Percentiles rank a stretch among this genome's conserved stretches.
phyloP scores from a whole-genome alignment of 1,140 invertebrate species.

The Leptoteleia sp. region DNA sequence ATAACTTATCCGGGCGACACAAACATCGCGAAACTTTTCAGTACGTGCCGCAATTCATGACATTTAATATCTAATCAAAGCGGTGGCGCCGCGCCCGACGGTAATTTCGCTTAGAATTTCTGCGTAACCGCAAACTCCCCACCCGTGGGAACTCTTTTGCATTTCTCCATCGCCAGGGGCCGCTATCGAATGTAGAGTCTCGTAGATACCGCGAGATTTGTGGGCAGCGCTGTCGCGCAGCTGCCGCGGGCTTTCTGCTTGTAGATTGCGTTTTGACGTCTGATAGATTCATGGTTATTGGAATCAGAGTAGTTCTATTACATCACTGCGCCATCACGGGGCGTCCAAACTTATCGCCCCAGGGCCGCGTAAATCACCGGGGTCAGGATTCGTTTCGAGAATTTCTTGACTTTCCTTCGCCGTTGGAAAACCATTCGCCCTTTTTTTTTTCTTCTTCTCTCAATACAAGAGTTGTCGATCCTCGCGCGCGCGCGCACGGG shows the following conservation, averaged over 20 bases:
- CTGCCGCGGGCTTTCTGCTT: slow-evolving; percentile 72
- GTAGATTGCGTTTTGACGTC: slow-evolving; percentile 80
- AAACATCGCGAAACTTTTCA: slow-evolving; percentile 12
- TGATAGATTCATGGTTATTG: slow-evolving; percentile 82
- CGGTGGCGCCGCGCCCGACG: neutral
- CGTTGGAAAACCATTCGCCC: slow-evolving; percentile 18
- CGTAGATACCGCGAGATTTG: slow-evolving; percentile 76
- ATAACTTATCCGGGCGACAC: slow-evolving; percentile 40
- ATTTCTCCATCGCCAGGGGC: slow-evolving; percentile 55
- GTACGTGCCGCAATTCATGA: neutral
- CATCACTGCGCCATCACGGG: slow-evolving; percentile 52
- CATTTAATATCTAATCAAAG: slow-evolving; percentile 9
- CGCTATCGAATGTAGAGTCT: slow-evolving; percentile 69
- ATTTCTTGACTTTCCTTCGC: slow-evolving; percentile 65
- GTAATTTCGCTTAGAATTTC: slow-evolving; percentile 10
- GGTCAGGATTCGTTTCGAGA: slow-evolving; percentile 60
- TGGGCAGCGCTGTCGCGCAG: slow-evolving; percentile 68
- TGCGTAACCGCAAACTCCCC: too few species aligned
- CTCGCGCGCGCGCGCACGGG: neutral
- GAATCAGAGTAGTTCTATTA: slow-evolving; percentile 79
- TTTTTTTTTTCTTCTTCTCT: neutral
- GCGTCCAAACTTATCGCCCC: slow-evolving; percentile 73
- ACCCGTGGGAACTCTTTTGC: slow-evolving; percentile 58
- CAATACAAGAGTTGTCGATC: neutral
- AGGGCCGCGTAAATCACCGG: slow-evolving; percentile 75